Evolutionary conservation across 2,113 vertebrate species (phyloP).

Genomic region (Corythornis madagascariensis): DNA sequence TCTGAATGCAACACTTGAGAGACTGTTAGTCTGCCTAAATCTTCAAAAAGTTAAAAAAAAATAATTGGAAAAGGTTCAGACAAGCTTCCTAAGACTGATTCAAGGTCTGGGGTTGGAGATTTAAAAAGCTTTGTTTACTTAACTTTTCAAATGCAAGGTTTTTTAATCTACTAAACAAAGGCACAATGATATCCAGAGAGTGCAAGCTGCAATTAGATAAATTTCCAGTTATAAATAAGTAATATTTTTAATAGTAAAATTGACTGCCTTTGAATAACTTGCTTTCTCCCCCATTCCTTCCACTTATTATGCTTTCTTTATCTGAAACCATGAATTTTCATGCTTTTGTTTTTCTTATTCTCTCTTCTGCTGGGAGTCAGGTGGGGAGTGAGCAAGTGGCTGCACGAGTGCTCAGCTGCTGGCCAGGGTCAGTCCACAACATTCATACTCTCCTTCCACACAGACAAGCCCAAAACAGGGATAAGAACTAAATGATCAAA

Average conservation of each 20-base stretch:
- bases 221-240: neutral
- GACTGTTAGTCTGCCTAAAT: neutral
- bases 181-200: neutral
- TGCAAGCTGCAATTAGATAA: neutral
- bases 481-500: neutral
- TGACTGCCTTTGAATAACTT: neutral
- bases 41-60: neutral
- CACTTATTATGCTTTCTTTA: neutral
- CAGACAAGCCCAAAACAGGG: neutral
- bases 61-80: constrained; percentile 13
- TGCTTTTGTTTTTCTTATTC: neutral
- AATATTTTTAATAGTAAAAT: neutral
- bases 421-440: neutral
- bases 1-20: neutral
- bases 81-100: neutral
- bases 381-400: rapidly evolving
- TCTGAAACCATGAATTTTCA: neutral
- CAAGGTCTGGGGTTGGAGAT: neutral
- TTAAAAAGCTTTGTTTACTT: neutral
- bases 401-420: neutral
- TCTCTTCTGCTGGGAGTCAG: neutral
- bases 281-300: neutral
- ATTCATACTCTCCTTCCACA: neutral
- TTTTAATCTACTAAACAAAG: constrained; percentile 40
- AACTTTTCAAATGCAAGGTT: constrained; percentile 28